A percentile compares a stretch with the other conserved stretches of the same genome.
Conservation (phyloP, 2,797 vertebrate species). For the Rhynchonycteris naso region DNA sequence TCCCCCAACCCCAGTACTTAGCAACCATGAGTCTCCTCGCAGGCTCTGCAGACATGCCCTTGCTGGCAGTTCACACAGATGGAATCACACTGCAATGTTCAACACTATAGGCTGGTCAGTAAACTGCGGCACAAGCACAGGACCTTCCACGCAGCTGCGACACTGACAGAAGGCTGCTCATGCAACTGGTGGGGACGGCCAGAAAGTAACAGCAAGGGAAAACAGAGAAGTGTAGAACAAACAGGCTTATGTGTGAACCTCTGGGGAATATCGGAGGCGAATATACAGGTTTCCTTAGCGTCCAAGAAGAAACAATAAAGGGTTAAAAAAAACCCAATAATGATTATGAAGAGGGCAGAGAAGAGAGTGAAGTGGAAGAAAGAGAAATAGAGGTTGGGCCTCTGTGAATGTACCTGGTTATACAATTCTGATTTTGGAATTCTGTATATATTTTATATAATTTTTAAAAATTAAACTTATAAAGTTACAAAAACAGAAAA, state of each 20-base stretch:
- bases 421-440: not conserved
- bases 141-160: rapidly evolving
- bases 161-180: rapidly evolving
- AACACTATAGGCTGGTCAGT: rapidly evolving
- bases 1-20: not conserved
- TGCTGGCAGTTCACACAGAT: rapidly evolving
- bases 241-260: not conserved
- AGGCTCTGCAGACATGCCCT: not conserved
- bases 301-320: not conserved
- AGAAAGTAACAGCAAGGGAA: rapidly evolving
- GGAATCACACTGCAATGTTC: too few relatives aligned
- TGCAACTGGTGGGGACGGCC: rapidly evolving
- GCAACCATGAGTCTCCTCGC: not conserved
- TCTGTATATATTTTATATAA: not conserved
- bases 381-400: rapidly evolving
- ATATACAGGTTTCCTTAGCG: rapidly evolving
- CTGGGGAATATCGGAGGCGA: not conserved
- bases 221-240: too few relatives aligned
- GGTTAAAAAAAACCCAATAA: not conserved
- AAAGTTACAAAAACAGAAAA: not conserved
- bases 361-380: not conserved
- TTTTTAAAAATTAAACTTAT: not conserved
- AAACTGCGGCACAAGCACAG: rapidly evolving
- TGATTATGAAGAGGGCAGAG: too few relatives aligned
- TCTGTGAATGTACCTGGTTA: not conserved